A percentile compares a stretch with the other conserved stretches of the same genome.
phyloP scores from a whole-genome alignment of 2,797 vertebrate genomes.

The Podargus strigoides region DNA sequence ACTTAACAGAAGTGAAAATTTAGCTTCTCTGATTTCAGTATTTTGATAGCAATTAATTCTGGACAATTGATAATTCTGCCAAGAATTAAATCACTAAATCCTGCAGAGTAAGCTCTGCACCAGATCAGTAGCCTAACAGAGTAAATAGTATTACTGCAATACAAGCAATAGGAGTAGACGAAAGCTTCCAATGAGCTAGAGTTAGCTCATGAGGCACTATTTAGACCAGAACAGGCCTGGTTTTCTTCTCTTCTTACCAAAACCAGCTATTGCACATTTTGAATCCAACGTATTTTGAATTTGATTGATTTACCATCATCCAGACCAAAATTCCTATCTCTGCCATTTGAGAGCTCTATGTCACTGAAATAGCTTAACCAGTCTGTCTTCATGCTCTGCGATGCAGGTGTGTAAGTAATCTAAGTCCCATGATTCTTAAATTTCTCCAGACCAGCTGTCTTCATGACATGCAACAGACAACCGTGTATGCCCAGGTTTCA shows the following conservation, averaged over 20 bases:
- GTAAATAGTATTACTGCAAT: slow-evolving; percentile 23
- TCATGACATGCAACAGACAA: neutral
- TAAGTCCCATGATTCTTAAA: neutral
- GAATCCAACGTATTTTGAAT: neutral
- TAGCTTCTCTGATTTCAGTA: neutral
- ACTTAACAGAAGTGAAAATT: neutral
- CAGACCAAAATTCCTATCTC: neutral
- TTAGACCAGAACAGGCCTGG: neutral
- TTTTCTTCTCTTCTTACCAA: neutral
- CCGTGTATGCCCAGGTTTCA: fast-evolving
- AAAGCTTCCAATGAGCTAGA: neutral
- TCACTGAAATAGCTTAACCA: neutral
- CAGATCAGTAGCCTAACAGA: slow-evolving; percentile 9
- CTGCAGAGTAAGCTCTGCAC: slow-evolving; percentile 15
- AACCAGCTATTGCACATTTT: fast-evolving
- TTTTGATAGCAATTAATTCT: slow-evolving; percentile 43
- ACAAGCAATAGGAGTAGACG: neutral
- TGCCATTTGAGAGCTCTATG: neutral
- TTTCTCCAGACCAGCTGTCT: neutral
- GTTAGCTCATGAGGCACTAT: neutral
- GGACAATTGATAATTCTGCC: slow-evolving; percentile 18
- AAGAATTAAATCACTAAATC: slow-evolving; percentile 28
- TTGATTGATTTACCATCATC: neutral
- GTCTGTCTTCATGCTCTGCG: neutral
- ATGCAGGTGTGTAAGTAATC: neutral